Evolutionary conservation across 1,140 invertebrate genomes (phyloP).

Genomic region (Pachypsylla venusta): DNA sequence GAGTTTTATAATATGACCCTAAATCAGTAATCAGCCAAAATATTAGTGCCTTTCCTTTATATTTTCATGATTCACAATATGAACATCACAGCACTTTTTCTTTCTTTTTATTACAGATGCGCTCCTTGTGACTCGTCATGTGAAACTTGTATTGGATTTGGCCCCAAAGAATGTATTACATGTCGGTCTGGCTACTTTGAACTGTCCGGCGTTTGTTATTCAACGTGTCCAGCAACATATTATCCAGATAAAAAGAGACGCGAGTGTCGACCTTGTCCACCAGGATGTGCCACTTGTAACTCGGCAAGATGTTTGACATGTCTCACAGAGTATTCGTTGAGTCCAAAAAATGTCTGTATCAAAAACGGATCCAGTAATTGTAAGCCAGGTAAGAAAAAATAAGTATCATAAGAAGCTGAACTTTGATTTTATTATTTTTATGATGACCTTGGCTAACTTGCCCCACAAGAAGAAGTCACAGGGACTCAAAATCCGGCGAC

Average conservation of each 20-base stretch:
- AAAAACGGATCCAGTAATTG: slow-evolving; percentile 48
- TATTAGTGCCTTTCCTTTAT: too few species aligned
- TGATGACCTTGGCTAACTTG: neutral
- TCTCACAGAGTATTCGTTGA: slow-evolving; percentile 49
- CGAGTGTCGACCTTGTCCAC: slow-evolving; percentile 55
- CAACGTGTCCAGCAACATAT: slow-evolving; percentile 48
- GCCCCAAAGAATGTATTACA: slow-evolving; percentile 59
- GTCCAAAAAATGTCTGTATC: slow-evolving; percentile 51
- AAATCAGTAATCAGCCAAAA: too few species aligned
- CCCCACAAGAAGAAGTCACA: too few species aligned
- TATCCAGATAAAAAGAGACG: slow-evolving; percentile 56
- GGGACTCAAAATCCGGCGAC: too few species aligned
- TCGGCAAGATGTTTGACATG: slow-evolving; percentile 49
- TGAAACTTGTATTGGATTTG: slow-evolving; percentile 62
- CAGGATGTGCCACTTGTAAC: slow-evolving; percentile 54
- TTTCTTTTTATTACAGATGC: too few species aligned
- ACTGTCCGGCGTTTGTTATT: slow-evolving; percentile 31
- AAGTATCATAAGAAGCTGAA: neutral
- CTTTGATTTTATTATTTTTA: neutral
- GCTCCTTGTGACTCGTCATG: slow-evolving; percentile 59
- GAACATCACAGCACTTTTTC: too few species aligned
- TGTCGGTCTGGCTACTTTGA: slow-evolving; percentile 35
- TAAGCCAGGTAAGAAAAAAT: slow-evolving; percentile 31
- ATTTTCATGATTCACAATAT: too few species aligned
- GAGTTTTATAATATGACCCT: too few species aligned